A percentile compares a stretch with the other conserved stretches of the same genome.
Conservation (phyloP, 2,888 invertebrate genomes). For the Anorthoa munda region DNA sequence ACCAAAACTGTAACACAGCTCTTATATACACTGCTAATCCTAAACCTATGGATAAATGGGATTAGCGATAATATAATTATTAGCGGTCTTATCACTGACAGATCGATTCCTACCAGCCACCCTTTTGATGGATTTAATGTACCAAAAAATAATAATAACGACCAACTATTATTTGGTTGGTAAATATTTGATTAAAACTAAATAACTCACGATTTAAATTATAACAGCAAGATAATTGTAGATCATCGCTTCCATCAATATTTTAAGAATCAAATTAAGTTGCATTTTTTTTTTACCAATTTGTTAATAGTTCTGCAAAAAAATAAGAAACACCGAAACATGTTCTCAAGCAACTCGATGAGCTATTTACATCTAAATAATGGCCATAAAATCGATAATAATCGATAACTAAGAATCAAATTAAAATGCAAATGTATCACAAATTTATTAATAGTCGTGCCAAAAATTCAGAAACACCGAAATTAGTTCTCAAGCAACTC, state of each 20-base stretch:
- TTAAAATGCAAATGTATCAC: not conserved
- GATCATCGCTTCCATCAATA: not conserved
- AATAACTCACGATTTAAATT: not conserved
- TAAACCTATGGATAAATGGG: too few relatives aligned
- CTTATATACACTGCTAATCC: too few relatives aligned
- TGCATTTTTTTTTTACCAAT: not conserved
- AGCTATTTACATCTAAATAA: constrained; percentile 8
- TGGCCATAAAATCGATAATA: constrained; percentile 19
- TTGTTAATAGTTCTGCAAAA: not conserved
- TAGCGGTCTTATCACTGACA: too few relatives aligned
- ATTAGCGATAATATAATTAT: too few relatives aligned
- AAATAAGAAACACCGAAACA: constrained; percentile 14
- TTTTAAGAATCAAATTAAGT: not conserved
- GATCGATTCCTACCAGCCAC: too few relatives aligned
- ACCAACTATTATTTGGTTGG: too few relatives aligned
- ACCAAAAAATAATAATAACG: too few relatives aligned
- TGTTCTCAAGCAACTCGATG: not conserved
- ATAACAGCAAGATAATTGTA: not conserved
- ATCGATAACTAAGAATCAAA: not conserved
- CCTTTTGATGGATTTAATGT: too few relatives aligned
- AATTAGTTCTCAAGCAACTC: constrained; percentile 7
- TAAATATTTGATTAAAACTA: not conserved
- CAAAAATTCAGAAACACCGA: constrained; percentile 6
- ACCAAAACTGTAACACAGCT: too few relatives aligned
- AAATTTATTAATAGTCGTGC: not conserved